Base-by-base conservation (phyloP, 2,888 invertebrate genomes). In the Myopa testacea region DNA sequence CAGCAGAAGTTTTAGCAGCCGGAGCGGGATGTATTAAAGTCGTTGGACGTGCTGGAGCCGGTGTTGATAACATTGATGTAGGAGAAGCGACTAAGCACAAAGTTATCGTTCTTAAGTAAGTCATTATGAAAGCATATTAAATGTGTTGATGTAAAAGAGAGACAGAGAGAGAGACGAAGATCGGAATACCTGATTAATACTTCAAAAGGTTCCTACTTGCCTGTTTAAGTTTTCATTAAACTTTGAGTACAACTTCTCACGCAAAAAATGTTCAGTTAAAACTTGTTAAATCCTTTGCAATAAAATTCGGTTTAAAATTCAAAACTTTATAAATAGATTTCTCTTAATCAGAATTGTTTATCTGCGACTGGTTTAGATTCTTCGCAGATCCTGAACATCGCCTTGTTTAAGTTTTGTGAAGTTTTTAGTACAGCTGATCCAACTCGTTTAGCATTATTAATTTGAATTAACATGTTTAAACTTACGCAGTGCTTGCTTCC, bases 31-130 rank as follows among this genome's bases (percentile, higher is more conserved):
- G 92, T 76, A 90, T 99, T 65, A 95, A 95, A 90, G 94, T 97
- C 26, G 95, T 99, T 63, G 98, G 97, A 16, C 92, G 99, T 67
- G 99, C 99, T n/a, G 99, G 99, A 7, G 98, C 98, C 3, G 99
- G 99, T 4, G 97, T 98, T 5, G 99, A 99, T 90, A 99, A 99
- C 90, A 98, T 99, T 81, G 98, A 99, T 88, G 93, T 96, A 67
- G 90, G 91, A 60, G 94, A 96, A 7, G 98, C 99, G 5, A 96
- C 95, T 0, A 91, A 92, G 81, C 92, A 93, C 83, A 96, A 96
- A 82, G 91, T 98, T 82, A 91, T 97, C 81, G 99, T 99, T 69
- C 93, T 99, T 86, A 99, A 99, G 98, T 98, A 92, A 92, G 93
- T 90, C 79, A 40, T 72, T 58, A 55, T 58, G n/a, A 62, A 68